phyloP scores from a whole-genome alignment of 2,797 vertebrate genomes.

The Chromobotia macracanthus region DNA sequence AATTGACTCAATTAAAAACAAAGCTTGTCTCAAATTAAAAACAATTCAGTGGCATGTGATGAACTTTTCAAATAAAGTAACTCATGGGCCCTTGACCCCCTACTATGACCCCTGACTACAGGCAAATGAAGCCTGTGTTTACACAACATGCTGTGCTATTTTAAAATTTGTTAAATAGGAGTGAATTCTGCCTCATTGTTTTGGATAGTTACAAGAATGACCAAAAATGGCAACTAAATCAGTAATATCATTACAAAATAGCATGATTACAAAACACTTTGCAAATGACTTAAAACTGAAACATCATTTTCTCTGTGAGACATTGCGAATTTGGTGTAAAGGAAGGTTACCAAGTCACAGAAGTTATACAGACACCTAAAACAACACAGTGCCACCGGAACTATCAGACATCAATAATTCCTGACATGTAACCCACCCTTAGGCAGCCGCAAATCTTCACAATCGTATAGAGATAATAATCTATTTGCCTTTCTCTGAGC shows the following conservation, averaged over 20 bases:
- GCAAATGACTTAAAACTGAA: too few species aligned
- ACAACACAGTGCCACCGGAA: background rate
- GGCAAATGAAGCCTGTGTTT: background rate
- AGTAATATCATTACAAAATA: too few species aligned
- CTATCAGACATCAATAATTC: conserved; percentile 18
- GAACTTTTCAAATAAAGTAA: background rate
- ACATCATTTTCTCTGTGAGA: too few species aligned
- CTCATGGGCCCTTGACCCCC: too few species aligned
- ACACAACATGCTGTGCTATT: too few species aligned
- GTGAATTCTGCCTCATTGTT: too few species aligned
- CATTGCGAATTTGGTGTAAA: background rate
- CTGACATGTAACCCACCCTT: background rate
- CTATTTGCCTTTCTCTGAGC: background rate
- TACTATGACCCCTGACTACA: background rate
- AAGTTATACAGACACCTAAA: background rate
- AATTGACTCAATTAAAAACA: too few species aligned
- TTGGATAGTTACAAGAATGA: too few species aligned
- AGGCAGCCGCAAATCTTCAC: background rate
- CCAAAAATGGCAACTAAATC: too few species aligned
- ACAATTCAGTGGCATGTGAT: background rate
- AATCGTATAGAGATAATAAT: background rate
- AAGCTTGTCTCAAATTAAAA: too few species aligned
- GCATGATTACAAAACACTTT: too few species aligned
- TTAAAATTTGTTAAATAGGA: too few species aligned
- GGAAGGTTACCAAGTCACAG: background rate